A percentile compares a stretch with the other conserved stretches of the same genome.
Conservation (phyloP, 2,797 vertebrate species). For the Simalia tracyae region DNA sequence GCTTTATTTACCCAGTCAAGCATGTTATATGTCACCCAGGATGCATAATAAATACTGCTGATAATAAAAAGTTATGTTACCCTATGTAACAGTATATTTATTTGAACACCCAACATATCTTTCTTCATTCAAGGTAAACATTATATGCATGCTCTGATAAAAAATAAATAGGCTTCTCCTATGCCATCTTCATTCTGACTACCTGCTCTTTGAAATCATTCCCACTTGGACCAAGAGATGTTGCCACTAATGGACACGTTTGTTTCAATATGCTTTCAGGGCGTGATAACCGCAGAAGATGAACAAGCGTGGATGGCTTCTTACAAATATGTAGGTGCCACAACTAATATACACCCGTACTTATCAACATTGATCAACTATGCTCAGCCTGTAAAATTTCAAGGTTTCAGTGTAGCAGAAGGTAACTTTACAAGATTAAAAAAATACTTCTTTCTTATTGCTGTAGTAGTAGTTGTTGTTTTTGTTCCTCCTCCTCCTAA, state of each 20-base stretch:
- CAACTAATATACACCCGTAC: constrained; percentile 97
- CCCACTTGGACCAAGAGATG: neutral
- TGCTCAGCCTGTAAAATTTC: constrained; percentile 97
- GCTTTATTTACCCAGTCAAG: neutral
- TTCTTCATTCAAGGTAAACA: neutral
- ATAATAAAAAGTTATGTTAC: neutral
- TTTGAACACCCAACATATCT: constrained; percentile 25
- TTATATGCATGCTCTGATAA: neutral
- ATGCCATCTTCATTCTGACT: neutral
- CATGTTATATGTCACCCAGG: neutral
- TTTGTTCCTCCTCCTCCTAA: neutral
- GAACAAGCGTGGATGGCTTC: constrained; percentile 95
- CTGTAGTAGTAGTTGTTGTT: neutral
- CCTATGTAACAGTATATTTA: neutral
- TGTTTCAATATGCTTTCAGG: constrained; percentile 75
- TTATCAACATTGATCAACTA: constrained; percentile 99
- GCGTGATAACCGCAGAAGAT: constrained; percentile 86
- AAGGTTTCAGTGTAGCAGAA: constrained; percentile 94
- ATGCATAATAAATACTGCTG: neutral
- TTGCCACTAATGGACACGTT: constrained; percentile 38
- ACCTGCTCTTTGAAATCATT: neutral
- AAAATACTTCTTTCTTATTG: neutral
- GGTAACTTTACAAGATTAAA: constrained; percentile 78
- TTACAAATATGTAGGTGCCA: constrained; percentile 97
- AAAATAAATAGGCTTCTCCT: neutral